phyloP scores from a whole-genome alignment of 1,140 invertebrate species.

The Kradibia gibbosae region DNA sequence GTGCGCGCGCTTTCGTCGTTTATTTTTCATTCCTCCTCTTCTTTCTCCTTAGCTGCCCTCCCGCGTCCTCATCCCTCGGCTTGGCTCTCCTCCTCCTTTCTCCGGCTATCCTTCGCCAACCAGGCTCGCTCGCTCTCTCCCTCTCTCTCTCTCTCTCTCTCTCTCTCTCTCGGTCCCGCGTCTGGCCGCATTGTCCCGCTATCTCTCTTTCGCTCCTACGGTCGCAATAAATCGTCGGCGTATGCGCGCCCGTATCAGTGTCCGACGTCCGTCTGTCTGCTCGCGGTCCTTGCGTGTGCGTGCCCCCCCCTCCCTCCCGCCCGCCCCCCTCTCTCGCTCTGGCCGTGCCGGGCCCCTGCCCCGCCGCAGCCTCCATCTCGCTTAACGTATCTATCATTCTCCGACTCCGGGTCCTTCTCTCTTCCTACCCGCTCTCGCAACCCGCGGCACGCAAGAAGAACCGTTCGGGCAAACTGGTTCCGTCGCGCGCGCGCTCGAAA shows the following conservation, averaged over 20 bases:
- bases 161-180: neutral
- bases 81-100: neutral
- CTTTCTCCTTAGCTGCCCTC: too few species aligned
- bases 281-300: neutral
- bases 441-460: slow-evolving; percentile 52
- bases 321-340: neutral
- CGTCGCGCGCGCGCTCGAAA: neutral
- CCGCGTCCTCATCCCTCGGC: neutral
- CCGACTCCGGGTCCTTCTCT: neutral
- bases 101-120: neutral
- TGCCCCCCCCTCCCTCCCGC: neutral
- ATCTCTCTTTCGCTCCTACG: slow-evolving; percentile 11
- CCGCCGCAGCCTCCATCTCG: neutral
- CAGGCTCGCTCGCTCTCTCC: too few species aligned
- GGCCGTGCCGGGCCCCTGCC: neutral
- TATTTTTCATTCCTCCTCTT: slow-evolving; percentile 48
- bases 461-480: slow-evolving; percentile 46
- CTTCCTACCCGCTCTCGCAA: neutral
- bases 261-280: neutral
- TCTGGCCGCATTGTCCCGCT: neutral
- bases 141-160: slow-evolving; percentile 21
- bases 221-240: slow-evolving; percentile 29
- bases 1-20: slow-evolving; percentile 16
- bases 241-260: neutral
- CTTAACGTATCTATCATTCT: neutral